Percentiles rank a stretch among this genome's conserved stretches.
Evolutionary conservation across 2,113 vertebrate genomes (phyloP).

Genomic region (Thunnus thynnus): DNA sequence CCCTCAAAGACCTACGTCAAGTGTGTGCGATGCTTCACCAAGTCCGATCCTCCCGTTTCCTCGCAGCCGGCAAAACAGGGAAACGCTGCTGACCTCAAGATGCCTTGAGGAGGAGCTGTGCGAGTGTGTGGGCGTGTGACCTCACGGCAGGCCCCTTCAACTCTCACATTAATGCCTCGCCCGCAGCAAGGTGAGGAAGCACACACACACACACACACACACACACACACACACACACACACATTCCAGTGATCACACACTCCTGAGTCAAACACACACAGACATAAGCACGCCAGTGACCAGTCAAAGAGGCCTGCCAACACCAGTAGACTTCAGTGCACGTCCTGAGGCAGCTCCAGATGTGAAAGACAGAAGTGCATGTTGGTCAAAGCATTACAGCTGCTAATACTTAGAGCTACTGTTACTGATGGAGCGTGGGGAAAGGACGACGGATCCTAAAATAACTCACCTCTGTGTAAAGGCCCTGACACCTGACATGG

Average conservation of each 20-base stretch:
- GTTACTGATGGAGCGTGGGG: conserved; percentile 12
- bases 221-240: conserved; percentile 18
- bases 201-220: conserved; percentile 22
- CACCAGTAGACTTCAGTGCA: conserved; percentile 55
- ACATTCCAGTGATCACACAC: conserved; percentile 32
- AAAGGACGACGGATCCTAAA: conserved; percentile 20
- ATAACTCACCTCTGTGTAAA: conserved; percentile 14
- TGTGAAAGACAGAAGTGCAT: conserved; percentile 62
- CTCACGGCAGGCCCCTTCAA: conserved; percentile 44
- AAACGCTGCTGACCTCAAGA: conserved; percentile 39
- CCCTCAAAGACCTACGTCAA: conserved; percentile 25
- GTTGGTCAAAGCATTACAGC: conserved; percentile 49
- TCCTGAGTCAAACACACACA: conserved; percentile 20
- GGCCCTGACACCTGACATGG: conserved; percentile 8
- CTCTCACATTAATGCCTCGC: conserved; percentile 49
- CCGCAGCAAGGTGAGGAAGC: conserved; percentile 67
- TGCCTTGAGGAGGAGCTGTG: conserved; percentile 45
- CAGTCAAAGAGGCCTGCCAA: conserved; percentile 64
- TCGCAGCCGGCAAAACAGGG: conserved; percentile 26
- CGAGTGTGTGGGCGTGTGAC: conserved; percentile 44
- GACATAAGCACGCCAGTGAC: conserved; percentile 33
- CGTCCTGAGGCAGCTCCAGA: conserved; percentile 63
- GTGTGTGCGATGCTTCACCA: conserved; percentile 10
- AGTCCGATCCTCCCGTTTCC: conserved; percentile 45
- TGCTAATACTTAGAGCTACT: conserved; percentile 39